Conservation (phyloP, 2,888 invertebrate species). For the Clunio marinus region DNA sequence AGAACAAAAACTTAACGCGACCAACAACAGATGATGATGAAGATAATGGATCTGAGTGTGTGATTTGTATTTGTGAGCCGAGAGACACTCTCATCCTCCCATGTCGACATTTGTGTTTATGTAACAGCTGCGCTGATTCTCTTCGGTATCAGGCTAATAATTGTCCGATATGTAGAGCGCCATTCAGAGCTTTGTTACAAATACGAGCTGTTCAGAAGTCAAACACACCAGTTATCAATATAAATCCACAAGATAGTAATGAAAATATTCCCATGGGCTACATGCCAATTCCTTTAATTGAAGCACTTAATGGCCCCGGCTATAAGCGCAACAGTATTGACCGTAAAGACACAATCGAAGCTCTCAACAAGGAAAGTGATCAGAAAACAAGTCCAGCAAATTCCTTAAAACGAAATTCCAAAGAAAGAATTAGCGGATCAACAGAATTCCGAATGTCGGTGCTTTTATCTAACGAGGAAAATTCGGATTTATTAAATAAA, state of each 20-base stretch:
- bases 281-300: constrained; percentile 88
- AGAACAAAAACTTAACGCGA: constrained; percentile 75
- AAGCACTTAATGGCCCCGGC: constrained; percentile 87
- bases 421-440: constrained; percentile 2
- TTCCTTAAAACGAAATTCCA: constrained; percentile 8
- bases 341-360: constrained; percentile 20
- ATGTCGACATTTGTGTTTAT: constrained; percentile 93
- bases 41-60: constrained; percentile 95
- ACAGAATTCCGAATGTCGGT: constrained; percentile 64
- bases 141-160: constrained; percentile 96
- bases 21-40: constrained; percentile 70
- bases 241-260: constrained; percentile 63
- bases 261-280: constrained; percentile 90
- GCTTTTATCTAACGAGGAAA: constrained; percentile 63
- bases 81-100: constrained; percentile 96
- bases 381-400: constrained; percentile 28
- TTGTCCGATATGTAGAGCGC: constrained; percentile 98
- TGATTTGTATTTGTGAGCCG: constrained; percentile 98
- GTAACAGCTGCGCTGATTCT: constrained; percentile 96
- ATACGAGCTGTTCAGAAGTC: constrained; percentile 85
- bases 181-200: constrained; percentile 93
- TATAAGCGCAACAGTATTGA: constrained; percentile 27
- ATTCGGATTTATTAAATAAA: constrained; percentile 45
- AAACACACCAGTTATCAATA: constrained; percentile 24
- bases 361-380: constrained; percentile 1